A percentile compares a stretch with the other conserved stretches of the same genome.
Evolutionary conservation across 2,113 vertebrate genomes (phyloP).

Genomic region (Psephotus haematonotus): DNA sequence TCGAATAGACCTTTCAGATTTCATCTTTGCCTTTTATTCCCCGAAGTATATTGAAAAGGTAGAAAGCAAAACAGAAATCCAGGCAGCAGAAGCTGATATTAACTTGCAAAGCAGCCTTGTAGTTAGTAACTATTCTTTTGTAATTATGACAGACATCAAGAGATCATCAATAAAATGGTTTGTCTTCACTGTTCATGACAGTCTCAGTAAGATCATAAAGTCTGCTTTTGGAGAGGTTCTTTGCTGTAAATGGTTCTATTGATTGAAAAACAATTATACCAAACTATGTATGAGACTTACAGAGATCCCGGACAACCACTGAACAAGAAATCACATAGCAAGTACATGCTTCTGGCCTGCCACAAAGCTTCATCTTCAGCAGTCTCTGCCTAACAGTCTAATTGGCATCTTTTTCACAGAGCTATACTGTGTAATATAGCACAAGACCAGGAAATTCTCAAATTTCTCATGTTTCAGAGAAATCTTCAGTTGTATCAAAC

Average conservation of each 20-base stretch:
- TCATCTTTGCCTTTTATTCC: neutral
- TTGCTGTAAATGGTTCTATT: constrained; percentile 14
- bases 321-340: neutral
- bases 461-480: neutral
- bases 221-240: neutral
- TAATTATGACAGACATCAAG: neutral
- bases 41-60: neutral
- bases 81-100: neutral
- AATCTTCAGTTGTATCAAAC: neutral
- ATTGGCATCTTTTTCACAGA: neutral
- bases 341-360: neutral
- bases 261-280: neutral
- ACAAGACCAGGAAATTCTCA: neutral
- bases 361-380: neutral
- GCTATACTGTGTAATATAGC: neutral
- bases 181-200: neutral
- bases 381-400: neutral
- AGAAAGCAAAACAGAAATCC: neutral
- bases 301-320: neutral
- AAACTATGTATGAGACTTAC: neutral
- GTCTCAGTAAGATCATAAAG: neutral
- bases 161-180: neutral
- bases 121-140: neutral
- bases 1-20: neutral
- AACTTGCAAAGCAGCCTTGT: neutral